These are phyloP conservation scores for Bedellia somnulentella DNA, from an alignment of 2,888 invertebrate genomes.

Conservation along the genomic window DNA sequence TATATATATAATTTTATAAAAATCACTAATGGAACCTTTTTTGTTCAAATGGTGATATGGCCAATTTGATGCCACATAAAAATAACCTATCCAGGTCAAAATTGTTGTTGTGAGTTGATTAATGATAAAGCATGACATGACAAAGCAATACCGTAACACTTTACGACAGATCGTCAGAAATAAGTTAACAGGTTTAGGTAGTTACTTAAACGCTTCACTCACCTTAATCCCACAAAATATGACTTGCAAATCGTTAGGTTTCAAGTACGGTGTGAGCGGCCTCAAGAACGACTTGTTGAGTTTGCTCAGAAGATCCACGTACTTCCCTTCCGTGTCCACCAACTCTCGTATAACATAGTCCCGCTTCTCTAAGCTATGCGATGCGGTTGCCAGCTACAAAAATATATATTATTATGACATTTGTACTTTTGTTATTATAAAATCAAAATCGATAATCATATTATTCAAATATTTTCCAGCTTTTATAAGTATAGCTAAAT, in stretches of 20 bases:
- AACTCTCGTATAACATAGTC: conserved; percentile 93
- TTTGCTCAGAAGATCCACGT: conserved; percentile 89
- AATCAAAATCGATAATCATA: background rate
- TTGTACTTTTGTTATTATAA: background rate
- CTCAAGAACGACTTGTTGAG: conserved; percentile 78
- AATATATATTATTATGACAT: background rate
- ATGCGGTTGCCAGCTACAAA: conserved; percentile 50
- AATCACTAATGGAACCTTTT: no score
- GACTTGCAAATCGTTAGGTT: conserved; percentile 71
- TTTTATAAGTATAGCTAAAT: no score
- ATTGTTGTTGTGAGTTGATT: no score
- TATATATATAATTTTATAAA: no score
- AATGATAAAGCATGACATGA: no score
- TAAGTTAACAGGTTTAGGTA: no score
- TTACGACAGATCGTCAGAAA: no score
- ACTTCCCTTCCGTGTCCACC: conserved; percentile 96
- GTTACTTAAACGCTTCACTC: no score
- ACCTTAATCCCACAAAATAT: conserved; percentile 93
- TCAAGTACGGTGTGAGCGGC: conserved; percentile 72
- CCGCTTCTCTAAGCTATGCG: conserved; percentile 77
- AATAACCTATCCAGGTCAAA: no score
- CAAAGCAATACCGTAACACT: no score
- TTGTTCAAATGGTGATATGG: no score
- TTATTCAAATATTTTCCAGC: background rate
- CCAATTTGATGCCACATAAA: no score